Evolutionary conservation across 2,797 vertebrate species (phyloP).

Genomic region (Austrolebias charrua): DNA sequence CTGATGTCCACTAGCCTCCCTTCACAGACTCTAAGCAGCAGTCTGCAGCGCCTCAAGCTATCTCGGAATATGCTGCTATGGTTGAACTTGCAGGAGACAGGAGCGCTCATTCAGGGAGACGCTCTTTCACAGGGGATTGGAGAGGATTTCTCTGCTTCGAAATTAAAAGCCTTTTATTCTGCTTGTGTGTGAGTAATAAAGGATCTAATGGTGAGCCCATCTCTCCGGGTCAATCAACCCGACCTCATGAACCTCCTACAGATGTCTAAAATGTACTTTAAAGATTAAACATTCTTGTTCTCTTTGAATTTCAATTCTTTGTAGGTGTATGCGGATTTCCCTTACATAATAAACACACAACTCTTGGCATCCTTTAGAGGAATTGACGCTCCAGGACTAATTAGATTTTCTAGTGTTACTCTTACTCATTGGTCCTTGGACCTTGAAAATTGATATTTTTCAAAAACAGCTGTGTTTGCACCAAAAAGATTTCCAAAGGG

Average conservation of each 20-base stretch:
- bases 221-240: slow-evolving; percentile 31
- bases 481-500: too few relatives aligned
- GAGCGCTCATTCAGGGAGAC: slow-evolving; percentile 61
- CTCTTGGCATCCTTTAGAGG: too few relatives aligned
- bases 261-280: slow-evolving; percentile 8
- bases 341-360: too few relatives aligned
- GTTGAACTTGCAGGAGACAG: slow-evolving; percentile 69
- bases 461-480: too few relatives aligned
- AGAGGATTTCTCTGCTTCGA: slow-evolving; percentile 25
- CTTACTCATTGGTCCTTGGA: too few relatives aligned
- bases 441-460: too few relatives aligned
- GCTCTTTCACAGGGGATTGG: slow-evolving; percentile 40
- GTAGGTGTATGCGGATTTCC: neutral
- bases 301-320: neutral
- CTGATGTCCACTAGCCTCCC: slow-evolving; percentile 57
- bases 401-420: too few relatives aligned
- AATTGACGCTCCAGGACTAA: too few relatives aligned
- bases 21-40: slow-evolving; percentile 45
- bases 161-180: slow-evolving; percentile 51
- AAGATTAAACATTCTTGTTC: neutral
- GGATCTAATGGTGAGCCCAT: slow-evolving; percentile 32
- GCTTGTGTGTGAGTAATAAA: slow-evolving; percentile 28
- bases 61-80: slow-evolving; percentile 64
- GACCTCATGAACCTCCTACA: slow-evolving; percentile 12
- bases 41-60: slow-evolving; percentile 61